Percentiles rank a stretch among this genome's conserved stretches.
Conservation (phyloP, 2,797 vertebrate genomes). For the Hippocampus kuda region DNA sequence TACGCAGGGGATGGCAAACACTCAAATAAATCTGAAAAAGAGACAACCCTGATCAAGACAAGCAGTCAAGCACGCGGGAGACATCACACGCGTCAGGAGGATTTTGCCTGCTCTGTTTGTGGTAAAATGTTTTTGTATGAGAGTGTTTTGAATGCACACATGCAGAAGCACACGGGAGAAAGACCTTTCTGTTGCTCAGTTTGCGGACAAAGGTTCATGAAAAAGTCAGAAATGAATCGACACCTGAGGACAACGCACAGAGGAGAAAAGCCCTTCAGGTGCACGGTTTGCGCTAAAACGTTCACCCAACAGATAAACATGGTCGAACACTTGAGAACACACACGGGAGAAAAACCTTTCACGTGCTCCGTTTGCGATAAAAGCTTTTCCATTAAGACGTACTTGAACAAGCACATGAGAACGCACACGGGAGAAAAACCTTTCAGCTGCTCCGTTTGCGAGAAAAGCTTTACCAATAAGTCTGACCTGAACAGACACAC, state of each 20-base stretch:
- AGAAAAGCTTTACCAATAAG: not conserved
- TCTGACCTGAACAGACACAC: not conserved
- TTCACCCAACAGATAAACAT: not conserved
- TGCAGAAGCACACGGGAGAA: not conserved
- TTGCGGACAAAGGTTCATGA: conserved; percentile 1
- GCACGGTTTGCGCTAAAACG: not conserved
- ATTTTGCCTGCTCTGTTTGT: not conserved
- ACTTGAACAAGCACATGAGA: conserved; percentile 1
- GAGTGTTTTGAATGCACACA: not conserved
- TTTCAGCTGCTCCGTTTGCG: not conserved
- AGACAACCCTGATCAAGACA: not conserved
- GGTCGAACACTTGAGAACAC: not conserved
- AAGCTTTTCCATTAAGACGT: not conserved
- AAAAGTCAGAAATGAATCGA: conserved; percentile 10
- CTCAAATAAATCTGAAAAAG: not conserved
- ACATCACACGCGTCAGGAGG: not conserved
- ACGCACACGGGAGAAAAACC: not conserved
- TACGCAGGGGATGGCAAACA: not conserved
- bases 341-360: conserved; percentile 1
- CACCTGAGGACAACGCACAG: not conserved
- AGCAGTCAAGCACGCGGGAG: not conserved
- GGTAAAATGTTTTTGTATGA: conserved; percentile 9
- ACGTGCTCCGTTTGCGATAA: not conserved
- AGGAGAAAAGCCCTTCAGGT: not conserved
- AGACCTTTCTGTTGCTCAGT: conserved; percentile 1